phyloP scores from a whole-genome alignment of 2,797 vertebrate species.

The Pelochelys cantorii region DNA sequence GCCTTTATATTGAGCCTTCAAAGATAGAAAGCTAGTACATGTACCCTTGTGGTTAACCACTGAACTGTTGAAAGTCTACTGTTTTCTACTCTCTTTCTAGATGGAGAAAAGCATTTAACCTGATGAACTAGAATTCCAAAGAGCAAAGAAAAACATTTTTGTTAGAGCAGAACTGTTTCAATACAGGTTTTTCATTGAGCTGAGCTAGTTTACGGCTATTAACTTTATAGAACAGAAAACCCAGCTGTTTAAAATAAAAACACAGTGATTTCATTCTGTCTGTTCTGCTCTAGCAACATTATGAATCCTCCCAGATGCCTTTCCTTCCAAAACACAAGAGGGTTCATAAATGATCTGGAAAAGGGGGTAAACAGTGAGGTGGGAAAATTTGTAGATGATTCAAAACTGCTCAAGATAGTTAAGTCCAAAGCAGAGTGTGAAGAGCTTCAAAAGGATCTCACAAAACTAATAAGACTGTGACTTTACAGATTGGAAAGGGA shows the following conservation, averaged over 20 bases:
- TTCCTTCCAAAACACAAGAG: no score
- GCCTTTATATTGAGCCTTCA: background rate
- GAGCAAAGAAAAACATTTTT: background rate
- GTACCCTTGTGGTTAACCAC: background rate
- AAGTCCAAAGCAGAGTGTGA: no score
- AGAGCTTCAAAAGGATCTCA: no score
- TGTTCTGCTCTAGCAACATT: background rate
- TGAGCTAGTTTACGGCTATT: background rate
- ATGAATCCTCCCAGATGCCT: background rate
- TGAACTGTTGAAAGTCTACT: accelerated
- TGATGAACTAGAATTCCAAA: background rate
- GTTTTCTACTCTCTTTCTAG: accelerated
- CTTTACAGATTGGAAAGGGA: no score
- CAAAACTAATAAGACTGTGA: no score
- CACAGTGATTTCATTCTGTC: background rate
- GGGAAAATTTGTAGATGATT: no score
- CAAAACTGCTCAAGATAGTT: no score
- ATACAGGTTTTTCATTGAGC: background rate
- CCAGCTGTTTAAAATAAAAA: conserved; percentile 38
- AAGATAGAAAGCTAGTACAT: background rate
- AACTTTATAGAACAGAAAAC: background rate
- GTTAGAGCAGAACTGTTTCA: background rate
- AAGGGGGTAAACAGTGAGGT: no score
- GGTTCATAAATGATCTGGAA: no score
- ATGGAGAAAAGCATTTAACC: background rate